phyloP scores from a whole-genome alignment of 2,797 vertebrate genomes.

The Harpagifer antarcticus region DNA sequence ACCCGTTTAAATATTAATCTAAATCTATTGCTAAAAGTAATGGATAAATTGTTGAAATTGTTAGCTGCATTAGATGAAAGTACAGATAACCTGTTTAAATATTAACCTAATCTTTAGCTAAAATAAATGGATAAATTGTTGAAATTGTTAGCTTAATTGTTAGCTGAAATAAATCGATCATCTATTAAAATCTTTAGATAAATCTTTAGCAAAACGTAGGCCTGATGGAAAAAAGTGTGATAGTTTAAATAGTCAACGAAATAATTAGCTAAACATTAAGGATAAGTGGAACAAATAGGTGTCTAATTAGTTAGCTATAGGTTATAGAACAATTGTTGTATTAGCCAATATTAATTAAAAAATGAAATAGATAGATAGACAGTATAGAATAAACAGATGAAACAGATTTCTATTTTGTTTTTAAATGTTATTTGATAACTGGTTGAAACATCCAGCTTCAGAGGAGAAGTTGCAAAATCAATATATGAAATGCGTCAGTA shows the following conservation, averaged over 20 bases:
- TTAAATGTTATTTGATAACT: neutral
- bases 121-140: neutral
- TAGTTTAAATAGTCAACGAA: neutral
- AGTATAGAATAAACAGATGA: too few relatives aligned
- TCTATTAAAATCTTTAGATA: neutral
- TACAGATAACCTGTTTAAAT: too few relatives aligned
- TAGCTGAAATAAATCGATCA: neutral
- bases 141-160: neutral
- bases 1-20: too few relatives aligned
- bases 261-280: too few relatives aligned
- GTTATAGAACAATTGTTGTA: too few relatives aligned
- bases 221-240: neutral
- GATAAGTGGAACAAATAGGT: too few relatives aligned
- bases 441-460: neutral
- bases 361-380: neutral
- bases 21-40: neutral
- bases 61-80: neutral
- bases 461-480: neutral
- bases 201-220: neutral
- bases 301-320: too few relatives aligned
- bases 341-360: neutral
- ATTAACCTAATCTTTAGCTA: too few relatives aligned
- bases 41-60: too few relatives aligned
- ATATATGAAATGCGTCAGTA: neutral
- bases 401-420: neutral